Base-by-base conservation (phyloP, 2,113 vertebrate genomes). In the Malurus elegans region DNA sequence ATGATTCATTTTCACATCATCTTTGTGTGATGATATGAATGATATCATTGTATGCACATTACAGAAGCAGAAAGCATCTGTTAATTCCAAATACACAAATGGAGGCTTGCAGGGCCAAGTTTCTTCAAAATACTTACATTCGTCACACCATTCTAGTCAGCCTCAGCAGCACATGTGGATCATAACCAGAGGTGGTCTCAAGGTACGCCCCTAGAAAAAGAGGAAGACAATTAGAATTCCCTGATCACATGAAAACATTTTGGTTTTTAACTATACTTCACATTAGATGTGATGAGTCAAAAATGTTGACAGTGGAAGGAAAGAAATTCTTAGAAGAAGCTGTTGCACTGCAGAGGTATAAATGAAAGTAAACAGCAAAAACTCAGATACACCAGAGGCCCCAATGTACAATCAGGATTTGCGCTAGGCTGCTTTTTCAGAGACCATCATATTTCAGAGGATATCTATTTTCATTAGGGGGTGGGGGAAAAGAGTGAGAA, bases 1-100 rank as follows among this genome's bases (percentile, higher is more conserved):
- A 70, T 25, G 70, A 95, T 89, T 95, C 80, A 57, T 89, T 95
- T 92, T 71, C 86, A 81, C 78, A 92, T 92, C 86, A 89, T 93
- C 89, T 84, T 71, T 91, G 67, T 93, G 78, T 10, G 8, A 75
- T 81, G 80, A 89, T 91, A 76, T 75, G 82, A 96, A 96, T 61
- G 82, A 79, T 90, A 90, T 60, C 60, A 85, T 91, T 95, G 89
- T 92, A 36, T 40, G 57, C 73, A 45, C 65, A 20, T 84, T 84
- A 61, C 51, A 64, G 69, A 67, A 36, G 13, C 3, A 0, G 32
- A 75, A 81, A 85, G 61, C 61, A 80, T 75, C 66, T 96, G 70
- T 70, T 93, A 69, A 91, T 79, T 89, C 57, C 73, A 78, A 71
- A n/a, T 32, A 11, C 4, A 3, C 51, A 87, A 92, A 91, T 1